Conservation (phyloP, 2,888 invertebrate species). For the Amphipyra berbera region DNA sequence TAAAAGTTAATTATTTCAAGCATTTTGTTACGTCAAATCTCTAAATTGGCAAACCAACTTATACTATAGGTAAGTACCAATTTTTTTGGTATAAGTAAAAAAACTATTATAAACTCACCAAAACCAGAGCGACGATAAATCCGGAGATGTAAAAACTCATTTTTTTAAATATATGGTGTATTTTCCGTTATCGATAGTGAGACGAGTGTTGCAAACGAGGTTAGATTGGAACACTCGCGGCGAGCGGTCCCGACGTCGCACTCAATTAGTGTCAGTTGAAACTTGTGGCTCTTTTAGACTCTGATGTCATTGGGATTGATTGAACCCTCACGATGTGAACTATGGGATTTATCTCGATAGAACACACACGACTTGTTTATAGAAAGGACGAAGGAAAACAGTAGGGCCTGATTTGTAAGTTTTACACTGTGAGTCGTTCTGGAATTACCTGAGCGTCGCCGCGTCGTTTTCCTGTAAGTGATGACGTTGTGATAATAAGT, state of each 20-base stretch:
- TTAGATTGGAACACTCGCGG: constrained; percentile 74
- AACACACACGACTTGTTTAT: constrained; percentile 36
- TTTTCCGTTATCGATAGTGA: constrained; percentile 58
- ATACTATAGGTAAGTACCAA: too few species aligned
- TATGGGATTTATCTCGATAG: constrained; percentile 60
- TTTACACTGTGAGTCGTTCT: constrained; percentile 13
- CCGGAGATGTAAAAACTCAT: constrained; percentile 80
- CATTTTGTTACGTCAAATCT: neutral
- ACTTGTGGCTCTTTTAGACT: constrained; percentile 74
- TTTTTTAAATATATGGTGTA: constrained; percentile 60
- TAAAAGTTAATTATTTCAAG: neutral
- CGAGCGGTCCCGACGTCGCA: constrained; percentile 70
- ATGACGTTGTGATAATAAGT: constrained; percentile 20
- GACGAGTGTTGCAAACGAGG: constrained; percentile 77
- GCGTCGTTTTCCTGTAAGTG: constrained; percentile 34
- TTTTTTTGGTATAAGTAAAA: neutral
- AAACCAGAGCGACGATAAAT: constrained; percentile 78
- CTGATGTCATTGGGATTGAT: constrained; percentile 83
- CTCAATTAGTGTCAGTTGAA: constrained; percentile 83
- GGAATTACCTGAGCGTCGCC: constrained; percentile 38
- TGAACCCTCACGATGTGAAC: constrained; percentile 72
- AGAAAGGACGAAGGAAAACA: constrained; percentile 51
- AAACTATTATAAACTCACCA: constrained; percentile 75
- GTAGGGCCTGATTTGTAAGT: constrained; percentile 9
- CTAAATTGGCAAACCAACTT: neutral